Evolutionary conservation across 1,140 invertebrate genomes (phyloP).

Genomic region (Scaptomyza montana): DNA sequence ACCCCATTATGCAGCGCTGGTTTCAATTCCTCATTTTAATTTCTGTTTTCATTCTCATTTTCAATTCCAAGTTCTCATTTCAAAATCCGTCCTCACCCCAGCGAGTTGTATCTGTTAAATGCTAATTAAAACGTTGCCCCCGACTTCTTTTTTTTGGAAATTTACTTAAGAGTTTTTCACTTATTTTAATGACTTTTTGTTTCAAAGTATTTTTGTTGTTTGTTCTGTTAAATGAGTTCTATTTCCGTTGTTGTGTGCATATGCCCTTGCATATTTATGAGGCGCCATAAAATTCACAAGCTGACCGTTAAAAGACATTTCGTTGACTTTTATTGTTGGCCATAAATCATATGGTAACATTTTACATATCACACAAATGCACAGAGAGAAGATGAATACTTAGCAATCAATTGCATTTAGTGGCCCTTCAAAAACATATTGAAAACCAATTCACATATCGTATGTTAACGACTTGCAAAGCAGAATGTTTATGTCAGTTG

Average conservation of each 20-base stretch:
- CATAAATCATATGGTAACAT: slow-evolving; percentile 42
- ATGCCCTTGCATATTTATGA: slow-evolving; percentile 31
- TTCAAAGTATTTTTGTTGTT: slow-evolving; percentile 4
- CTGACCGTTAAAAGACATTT: slow-evolving; percentile 17
- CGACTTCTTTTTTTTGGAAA: slow-evolving; percentile 5
- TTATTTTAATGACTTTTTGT: slow-evolving; percentile 25
- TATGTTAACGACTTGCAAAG: slow-evolving; percentile 22
- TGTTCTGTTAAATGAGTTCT: slow-evolving; percentile 30
- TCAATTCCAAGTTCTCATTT: not conserved
- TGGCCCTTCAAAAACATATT: slow-evolving; percentile 19
- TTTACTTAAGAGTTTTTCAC: slow-evolving; percentile 31
- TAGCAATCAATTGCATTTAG: slow-evolving; percentile 2
- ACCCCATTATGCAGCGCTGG: slow-evolving; percentile 53
- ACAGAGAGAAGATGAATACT: not conserved
- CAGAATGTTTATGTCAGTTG: slow-evolving; percentile 16
- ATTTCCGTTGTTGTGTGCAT: slow-evolving; percentile 35
- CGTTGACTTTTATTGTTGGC: slow-evolving; percentile 20
- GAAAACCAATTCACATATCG: slow-evolving; percentile 24
- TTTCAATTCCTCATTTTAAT: slow-evolving; percentile 36
- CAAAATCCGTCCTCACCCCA: slow-evolving; percentile 4
- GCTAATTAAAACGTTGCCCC: slow-evolving; percentile 58
- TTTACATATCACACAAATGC: slow-evolving; percentile 44
- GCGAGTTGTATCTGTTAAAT: slow-evolving; percentile 14
- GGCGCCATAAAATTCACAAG: slow-evolving; percentile 35
- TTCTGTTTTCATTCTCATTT: slow-evolving; percentile 18